Percentiles rank a stretch among this genome's conserved stretches.
Conservation (phyloP, 2,888 invertebrate genomes). For the Bimastos eiseni region DNA sequence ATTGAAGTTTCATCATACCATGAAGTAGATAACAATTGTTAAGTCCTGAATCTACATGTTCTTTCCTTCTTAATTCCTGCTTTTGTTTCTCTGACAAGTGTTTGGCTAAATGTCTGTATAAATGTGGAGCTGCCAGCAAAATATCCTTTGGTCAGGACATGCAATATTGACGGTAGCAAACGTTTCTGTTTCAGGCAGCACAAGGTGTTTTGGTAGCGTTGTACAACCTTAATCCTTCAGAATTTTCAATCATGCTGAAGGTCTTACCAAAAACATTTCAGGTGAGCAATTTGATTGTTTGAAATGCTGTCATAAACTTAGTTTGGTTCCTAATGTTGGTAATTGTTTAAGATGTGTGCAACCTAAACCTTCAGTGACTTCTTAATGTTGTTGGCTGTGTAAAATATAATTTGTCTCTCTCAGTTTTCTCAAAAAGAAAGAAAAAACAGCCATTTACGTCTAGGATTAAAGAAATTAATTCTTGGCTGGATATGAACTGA, state of each 20-base stretch:
- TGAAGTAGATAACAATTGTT: background rate
- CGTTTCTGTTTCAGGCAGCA: conserved; percentile 59
- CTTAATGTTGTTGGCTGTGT: no score
- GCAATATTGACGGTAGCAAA: background rate
- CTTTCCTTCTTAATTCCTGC: background rate
- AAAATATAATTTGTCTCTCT: no score
- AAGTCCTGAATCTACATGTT: background rate
- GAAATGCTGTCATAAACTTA: background rate
- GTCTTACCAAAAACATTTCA: conserved; percentile 63
- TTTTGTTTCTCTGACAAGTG: background rate
- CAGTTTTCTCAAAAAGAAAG: no score
- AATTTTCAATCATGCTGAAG: conserved; percentile 77
- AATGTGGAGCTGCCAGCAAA: background rate
- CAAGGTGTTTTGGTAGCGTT: conserved; percentile 74
- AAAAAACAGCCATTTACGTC: no score
- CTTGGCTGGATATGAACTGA: no score
- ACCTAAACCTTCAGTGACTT: no score
- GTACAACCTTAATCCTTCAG: conserved; percentile 86
- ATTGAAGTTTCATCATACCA: background rate
- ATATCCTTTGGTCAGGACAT: background rate
- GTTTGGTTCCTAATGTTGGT: no score
- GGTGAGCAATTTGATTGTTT: conserved; percentile 45
- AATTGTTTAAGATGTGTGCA: no score
- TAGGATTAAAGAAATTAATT: no score
- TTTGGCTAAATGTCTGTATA: background rate